Evolutionary conservation across 2,797 vertebrate species (phyloP).

Genomic region (Clarias fuscus): DNA sequence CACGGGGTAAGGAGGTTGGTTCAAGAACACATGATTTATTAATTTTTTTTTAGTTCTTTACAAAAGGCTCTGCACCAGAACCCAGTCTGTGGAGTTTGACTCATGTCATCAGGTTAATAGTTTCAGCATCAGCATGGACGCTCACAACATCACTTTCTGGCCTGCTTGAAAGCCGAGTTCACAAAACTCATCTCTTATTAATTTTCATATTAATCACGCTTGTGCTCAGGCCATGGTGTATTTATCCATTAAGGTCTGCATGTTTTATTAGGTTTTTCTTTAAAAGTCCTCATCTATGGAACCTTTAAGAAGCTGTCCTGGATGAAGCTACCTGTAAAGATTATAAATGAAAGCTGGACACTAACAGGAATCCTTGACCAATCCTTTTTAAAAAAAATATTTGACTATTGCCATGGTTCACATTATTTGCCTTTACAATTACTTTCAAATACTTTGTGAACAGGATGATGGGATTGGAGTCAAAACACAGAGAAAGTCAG

Average conservation of each 20-base stretch:
- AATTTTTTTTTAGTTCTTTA: too few species aligned
- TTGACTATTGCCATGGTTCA: neutral
- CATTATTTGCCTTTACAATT: neutral
- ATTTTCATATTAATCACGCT: neutral
- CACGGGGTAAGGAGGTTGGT: too few species aligned
- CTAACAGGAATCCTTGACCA: neutral
- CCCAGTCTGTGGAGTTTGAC: neutral
- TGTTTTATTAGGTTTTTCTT: neutral
- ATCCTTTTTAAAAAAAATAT: neutral
- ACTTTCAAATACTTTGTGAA: neutral
- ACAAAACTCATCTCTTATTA: neutral
- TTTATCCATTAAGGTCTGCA: neutral
- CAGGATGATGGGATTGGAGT: neutral
- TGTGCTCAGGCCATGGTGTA: neutral
- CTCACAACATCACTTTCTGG: neutral
- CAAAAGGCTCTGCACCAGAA: neutral
- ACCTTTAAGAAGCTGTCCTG: neutral
- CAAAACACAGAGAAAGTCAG: neutral
- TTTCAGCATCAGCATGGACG: neutral
- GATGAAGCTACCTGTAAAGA: neutral
- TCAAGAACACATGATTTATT: too few species aligned
- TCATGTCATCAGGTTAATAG: neutral
- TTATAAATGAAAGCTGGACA: neutral
- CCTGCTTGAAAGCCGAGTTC: neutral
- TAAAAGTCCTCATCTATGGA: neutral